Evolutionary conservation across 2,888 invertebrate species (phyloP), one percentile per base, ranked within the genome.

Genomic region (Mechanitis mazaeus): DNA sequence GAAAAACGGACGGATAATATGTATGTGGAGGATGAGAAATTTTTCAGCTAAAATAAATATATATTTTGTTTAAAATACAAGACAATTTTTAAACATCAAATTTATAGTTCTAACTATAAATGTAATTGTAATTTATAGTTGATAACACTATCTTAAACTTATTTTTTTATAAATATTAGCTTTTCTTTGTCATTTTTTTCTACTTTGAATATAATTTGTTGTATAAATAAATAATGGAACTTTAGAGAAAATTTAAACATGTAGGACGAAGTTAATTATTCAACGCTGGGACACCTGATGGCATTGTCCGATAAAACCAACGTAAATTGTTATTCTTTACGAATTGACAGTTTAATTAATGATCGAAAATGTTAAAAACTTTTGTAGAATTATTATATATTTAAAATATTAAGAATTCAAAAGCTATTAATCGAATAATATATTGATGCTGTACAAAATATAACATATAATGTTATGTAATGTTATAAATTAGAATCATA

Each of bases 251-350:
- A 35, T 50, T 59, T 31, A 58, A 55, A 59, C 59, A 56, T 59
- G 56, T 53, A 62, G 38, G 47, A 45, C 50, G 42, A 38, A 28
- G 50, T 73, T 69, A 70, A 70, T 71, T 74, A 72, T 73, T 72
- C 69, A 70, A 65, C 62, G 50, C 50, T 59, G 55, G 67, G 61
- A 65, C 69, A 70, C 71, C 69, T 72, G 74, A 72, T 69, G 69
- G 69, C 61, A 64, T 56, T 54, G 66, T 61, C 64, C 66, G 67
- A 72, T 73, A 73, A 74, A 71, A 71, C 35, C 47, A 65, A 60
- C 56, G 68, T 63, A 68, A 67, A 69, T 70, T 71, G 71, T 72
- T 73, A 74, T 71, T 72, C 68, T 71, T 74, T 69, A 73, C 68
- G 67, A 66, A 60, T 64, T 66, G 67, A 63, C 66, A 64, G 66